A percentile compares a stretch with the other conserved stretches of the same genome.
Evolutionary conservation across 2,113 vertebrate species (phyloP).

Genomic region (Sigmodon hispidus): DNA sequence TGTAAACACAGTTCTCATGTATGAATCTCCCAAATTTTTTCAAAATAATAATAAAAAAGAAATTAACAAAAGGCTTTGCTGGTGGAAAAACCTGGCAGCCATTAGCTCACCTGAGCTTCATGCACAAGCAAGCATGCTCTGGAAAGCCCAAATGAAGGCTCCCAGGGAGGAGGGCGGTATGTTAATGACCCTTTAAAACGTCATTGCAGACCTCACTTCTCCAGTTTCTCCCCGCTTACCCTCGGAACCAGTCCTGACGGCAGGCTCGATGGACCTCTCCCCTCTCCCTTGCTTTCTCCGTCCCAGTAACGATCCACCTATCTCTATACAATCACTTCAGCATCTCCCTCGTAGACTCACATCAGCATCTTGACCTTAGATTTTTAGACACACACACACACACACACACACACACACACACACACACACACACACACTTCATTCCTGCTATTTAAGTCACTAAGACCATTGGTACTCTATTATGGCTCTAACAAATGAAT

Average conservation of each 20-base stretch:
- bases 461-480: not conserved
- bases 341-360: not conserved
- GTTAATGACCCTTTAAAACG: not conserved
- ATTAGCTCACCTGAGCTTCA: not conserved
- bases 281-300: not conserved
- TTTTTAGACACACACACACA: not conserved
- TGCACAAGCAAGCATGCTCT: not conserved
- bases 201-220: not conserved
- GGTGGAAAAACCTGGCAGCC: not conserved
- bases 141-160: not conserved
- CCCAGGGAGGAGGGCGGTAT: not conserved
- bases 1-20: not conserved
- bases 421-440: too few relatives aligned
- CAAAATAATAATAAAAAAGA: not conserved
- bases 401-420: too few relatives aligned
- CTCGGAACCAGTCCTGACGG: not conserved
- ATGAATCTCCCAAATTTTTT: not conserved
- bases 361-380: not conserved
- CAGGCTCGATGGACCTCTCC: not conserved
- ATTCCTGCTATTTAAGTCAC: not conserved
- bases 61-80: not conserved
- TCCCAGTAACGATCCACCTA: not conserved
- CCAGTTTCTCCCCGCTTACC: too few relatives aligned
- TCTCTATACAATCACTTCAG: not conserved
- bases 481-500: not conserved